A percentile compares a stretch with the other conserved stretches of the same genome.
Evolutionary conservation across 1,140 invertebrate genomes (phyloP).

Genomic region (Drosophila bipectinata): DNA sequence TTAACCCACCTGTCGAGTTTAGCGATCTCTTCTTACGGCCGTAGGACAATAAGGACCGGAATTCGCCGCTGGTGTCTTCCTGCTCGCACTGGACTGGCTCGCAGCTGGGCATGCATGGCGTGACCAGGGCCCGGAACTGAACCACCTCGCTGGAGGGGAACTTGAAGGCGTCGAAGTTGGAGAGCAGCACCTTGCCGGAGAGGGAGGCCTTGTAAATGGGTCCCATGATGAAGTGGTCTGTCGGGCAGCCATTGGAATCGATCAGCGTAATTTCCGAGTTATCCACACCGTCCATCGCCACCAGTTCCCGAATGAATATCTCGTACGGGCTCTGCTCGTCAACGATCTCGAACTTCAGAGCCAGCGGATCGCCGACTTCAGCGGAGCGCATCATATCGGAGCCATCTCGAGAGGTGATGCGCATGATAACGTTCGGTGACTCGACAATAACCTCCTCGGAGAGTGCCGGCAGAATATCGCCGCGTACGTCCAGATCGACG

Average conservation of each 20-base stretch:
- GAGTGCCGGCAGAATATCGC: conserved; percentile 91
- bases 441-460: conserved; percentile 94
- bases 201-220: conserved; percentile 91
- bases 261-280: conserved; percentile 96
- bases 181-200: conserved; percentile 92
- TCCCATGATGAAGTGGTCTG: conserved; percentile 96
- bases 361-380: conserved; percentile 95
- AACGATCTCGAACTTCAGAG: conserved; percentile 95
- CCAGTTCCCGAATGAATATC: conserved; percentile 96
- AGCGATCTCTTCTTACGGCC: conserved; percentile 85
- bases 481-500: conserved; percentile 94
- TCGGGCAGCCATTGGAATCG: conserved; percentile 95
- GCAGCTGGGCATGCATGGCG: conserved; percentile 95
- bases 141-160: conserved; percentile 97
- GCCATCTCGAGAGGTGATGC: conserved; percentile 91
- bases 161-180: conserved; percentile 97
- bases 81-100: conserved; percentile 95
- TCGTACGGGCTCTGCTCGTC: conserved; percentile 96
- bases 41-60: conserved; percentile 91
- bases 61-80: conserved; percentile 91
- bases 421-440: conserved; percentile 98
- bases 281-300: conserved; percentile 97
- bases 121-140: conserved; percentile 96
- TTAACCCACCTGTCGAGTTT: conserved; percentile 38
- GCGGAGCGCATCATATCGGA: conserved; percentile 91